Evolutionary conservation across 2,113 vertebrate genomes (phyloP).

Genomic region (Nothobranchius furzeri): DNA sequence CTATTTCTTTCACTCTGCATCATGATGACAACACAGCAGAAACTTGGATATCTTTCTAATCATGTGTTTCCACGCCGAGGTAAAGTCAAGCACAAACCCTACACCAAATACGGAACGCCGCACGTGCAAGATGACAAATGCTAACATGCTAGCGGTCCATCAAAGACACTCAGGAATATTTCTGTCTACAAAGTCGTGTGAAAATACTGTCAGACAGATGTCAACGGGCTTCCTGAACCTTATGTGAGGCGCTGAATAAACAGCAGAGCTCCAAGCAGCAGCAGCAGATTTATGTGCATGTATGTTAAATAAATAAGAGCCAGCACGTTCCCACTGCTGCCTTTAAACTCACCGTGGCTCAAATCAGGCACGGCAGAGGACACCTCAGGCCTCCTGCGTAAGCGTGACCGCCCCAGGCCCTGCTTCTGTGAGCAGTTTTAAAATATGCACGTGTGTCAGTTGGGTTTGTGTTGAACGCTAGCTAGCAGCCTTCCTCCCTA

Average conservation of each 20-base stretch:
- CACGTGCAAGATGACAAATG: slow-evolving; percentile 10
- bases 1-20: slow-evolving; percentile 13
- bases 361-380: slow-evolving; percentile 68
- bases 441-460: slow-evolving; percentile 36
- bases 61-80: neutral
- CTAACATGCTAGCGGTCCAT: slow-evolving; percentile 3
- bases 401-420: slow-evolving; percentile 28
- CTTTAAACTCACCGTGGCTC: slow-evolving; percentile 40
- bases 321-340: slow-evolving; percentile 7
- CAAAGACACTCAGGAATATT: slow-evolving; percentile 18
- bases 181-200: slow-evolving; percentile 36
- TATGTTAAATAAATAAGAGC: slow-evolving; percentile 36
- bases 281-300: slow-evolving; percentile 35
- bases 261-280: slow-evolving; percentile 13
- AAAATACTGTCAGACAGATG: slow-evolving; percentile 44
- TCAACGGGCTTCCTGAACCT: slow-evolving; percentile 28
- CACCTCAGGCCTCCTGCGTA: slow-evolving; percentile 52
- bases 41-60: slow-evolving; percentile 6
- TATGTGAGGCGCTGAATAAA: slow-evolving; percentile 37
- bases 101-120: slow-evolving; percentile 6
- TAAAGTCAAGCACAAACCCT: slow-evolving; percentile 1
- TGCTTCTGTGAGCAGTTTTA: slow-evolving; percentile 6
- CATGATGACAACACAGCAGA: slow-evolving; percentile 12
- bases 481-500: slow-evolving; percentile 35
- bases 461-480: slow-evolving; percentile 49